Conservation (phyloP, 1,140 invertebrate genomes). For the Diorhabda elongata region DNA sequence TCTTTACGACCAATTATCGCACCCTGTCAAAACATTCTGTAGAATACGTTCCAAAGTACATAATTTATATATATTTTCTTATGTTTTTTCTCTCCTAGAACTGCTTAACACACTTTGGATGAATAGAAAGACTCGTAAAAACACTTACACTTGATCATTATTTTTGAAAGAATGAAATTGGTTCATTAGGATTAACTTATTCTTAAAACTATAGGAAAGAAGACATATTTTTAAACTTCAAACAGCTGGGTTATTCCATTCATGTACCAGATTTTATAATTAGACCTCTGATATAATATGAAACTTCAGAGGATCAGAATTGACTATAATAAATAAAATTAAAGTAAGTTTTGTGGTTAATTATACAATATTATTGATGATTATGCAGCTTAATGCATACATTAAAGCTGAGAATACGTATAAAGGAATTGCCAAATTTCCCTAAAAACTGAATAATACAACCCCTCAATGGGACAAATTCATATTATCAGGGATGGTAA, state of each 20-base stretch:
- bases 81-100: no score
- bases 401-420: no score
- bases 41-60: neutral
- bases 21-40: conserved; percentile 12
- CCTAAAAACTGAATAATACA: no score
- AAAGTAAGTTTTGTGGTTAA: no score
- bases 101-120: no score
- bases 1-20: conserved; percentile 9
- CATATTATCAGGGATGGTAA: no score
- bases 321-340: no score
- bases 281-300: conserved; percentile 10
- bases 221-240: conserved; percentile 27
- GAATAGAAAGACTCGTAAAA: conserved; percentile 15
- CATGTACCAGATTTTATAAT: conserved; percentile 26
- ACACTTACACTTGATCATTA: conserved; percentile 13
- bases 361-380: no score
- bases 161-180: conserved; percentile 20
- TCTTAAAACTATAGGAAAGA: conserved; percentile 21
- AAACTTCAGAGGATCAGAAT: neutral
- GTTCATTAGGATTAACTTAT: conserved; percentile 23
- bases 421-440: no score
- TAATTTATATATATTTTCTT: no score
- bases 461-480: no score
- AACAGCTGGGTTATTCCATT: conserved; percentile 29
- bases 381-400: no score